Evolutionary conservation across 1,140 invertebrate genomes (phyloP), one percentile per base, ranked within the genome.

Genomic region (Cylas formicarius): DNA sequence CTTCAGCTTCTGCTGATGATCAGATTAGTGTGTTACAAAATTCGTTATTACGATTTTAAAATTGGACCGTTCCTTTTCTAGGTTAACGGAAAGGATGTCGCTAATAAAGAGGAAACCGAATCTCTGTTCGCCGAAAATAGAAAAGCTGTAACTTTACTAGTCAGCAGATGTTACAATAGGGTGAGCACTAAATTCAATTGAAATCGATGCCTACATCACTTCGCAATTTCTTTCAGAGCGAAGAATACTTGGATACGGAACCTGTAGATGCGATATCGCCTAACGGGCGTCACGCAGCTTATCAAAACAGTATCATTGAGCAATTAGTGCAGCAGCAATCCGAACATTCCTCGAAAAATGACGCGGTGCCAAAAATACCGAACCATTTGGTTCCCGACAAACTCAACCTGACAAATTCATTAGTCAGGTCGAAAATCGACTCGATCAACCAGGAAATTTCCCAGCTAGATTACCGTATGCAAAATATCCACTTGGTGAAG

Each of bases 1-100:
- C n/a, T n/a, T n/a, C n/a, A n/a, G n/a, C n/a, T n/a, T n/a, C n/a
- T n/a, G n/a, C n/a, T n/a, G n/a, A n/a, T n/a, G n/a, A n/a, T n/a
- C n/a, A n/a, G n/a, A n/a, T n/a, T n/a, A n/a, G n/a, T n/a, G n/a
- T n/a, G n/a, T n/a, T n/a, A n/a, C n/a, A n/a, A n/a, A n/a, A n/a
- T n/a, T n/a, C n/a, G n/a, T n/a, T n/a, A n/a, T n/a, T n/a, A n/a
- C n/a, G n/a, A n/a, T n/a, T n/a, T n/a, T n/a, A n/a, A n/a, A n/a
- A n/a, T n/a, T n/a, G n/a, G 17, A 27, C 31, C 49, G 9, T 29
- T 10, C 29, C 44, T 33, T 42, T 57, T 62, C 13, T 44, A 70
- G 58, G 67, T 75, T 21, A 77, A 77, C 44, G 74, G 74, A 9
- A 69, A 68, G 44, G 72, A 76, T 50, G 69, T 76, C 3, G 72